phyloP scores from a whole-genome alignment of 2,888 invertebrate species.

The Acanthoscelides obtectus region DNA sequence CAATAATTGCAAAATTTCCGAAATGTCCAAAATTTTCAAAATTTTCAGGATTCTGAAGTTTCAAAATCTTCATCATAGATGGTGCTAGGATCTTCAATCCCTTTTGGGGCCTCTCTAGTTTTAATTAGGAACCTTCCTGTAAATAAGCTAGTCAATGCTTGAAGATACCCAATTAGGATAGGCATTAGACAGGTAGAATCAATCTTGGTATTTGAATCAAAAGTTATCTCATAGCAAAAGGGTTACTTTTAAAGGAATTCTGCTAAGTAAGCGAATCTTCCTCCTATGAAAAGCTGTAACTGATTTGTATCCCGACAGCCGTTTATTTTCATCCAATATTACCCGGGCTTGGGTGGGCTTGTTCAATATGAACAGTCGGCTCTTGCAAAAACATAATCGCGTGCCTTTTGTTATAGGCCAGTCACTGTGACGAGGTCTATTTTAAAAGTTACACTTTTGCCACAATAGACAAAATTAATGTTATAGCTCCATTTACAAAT shows the following conservation, averaged over 20 bases:
- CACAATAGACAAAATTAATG: too few species aligned
- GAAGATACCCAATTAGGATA: not conserved
- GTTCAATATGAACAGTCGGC: not conserved
- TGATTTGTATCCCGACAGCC: not conserved
- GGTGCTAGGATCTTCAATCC: too few species aligned
- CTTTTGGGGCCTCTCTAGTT: too few species aligned
- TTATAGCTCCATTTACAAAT: too few species aligned
- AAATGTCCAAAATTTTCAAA: too few species aligned
- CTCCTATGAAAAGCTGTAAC: not conserved
- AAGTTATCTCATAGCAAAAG: not conserved
- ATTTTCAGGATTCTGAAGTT: too few species aligned
- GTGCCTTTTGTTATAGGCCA: not conserved
- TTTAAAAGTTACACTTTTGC: too few species aligned
- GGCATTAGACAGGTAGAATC: not conserved
- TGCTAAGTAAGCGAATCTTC: not conserved
- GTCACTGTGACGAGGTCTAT: not conserved
- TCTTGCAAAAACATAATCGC: not conserved
- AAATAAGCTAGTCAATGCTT: too few species aligned
- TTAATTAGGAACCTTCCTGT: too few species aligned
- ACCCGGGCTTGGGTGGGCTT: not conserved
- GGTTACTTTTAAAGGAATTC: not conserved
- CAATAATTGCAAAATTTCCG: too few species aligned
- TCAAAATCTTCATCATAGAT: too few species aligned
- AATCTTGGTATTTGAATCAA: not conserved
- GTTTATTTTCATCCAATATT: not conserved